Percentiles rank a stretch among this genome's conserved stretches.
Evolutionary conservation across 2,113 vertebrate species (phyloP).

Genomic region (Platichthys stellatus): DNA sequence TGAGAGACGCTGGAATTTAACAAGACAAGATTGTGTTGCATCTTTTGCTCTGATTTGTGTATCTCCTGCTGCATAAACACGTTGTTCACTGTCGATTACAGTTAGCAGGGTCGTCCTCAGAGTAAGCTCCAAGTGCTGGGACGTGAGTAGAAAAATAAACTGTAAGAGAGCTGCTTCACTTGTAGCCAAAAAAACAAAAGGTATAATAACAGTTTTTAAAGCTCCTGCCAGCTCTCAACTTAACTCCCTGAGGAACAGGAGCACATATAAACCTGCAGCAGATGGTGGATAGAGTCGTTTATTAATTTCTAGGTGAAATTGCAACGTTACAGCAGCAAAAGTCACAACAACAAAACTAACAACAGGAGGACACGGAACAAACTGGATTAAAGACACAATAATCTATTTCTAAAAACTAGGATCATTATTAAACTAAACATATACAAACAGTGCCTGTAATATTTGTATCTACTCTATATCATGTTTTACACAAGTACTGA

Average conservation of each 20-base stretch:
- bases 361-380: not conserved
- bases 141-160: not conserved
- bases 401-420: not conserved
- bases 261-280: not conserved
- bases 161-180: not conserved
- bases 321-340: not conserved
- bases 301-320: not conserved
- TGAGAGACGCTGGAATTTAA: no score
- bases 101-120: not conserved
- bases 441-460: not conserved
- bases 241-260: not conserved
- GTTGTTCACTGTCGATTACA: not conserved
- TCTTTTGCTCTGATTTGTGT: no score
- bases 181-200: not conserved
- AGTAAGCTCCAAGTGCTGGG: not conserved
- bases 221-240: not conserved
- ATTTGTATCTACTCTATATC: not conserved
- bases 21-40: no score
- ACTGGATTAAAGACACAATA: no score
- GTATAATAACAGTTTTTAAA: not conserved
- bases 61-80: not conserved
- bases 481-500: not conserved
- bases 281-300: not conserved
- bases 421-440: no score
- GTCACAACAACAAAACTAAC: not conserved